These are phyloP conservation scores for Capitella teleta DNA, from an alignment of 1,140 invertebrate genomes.

Conservation along the genomic window DNA sequence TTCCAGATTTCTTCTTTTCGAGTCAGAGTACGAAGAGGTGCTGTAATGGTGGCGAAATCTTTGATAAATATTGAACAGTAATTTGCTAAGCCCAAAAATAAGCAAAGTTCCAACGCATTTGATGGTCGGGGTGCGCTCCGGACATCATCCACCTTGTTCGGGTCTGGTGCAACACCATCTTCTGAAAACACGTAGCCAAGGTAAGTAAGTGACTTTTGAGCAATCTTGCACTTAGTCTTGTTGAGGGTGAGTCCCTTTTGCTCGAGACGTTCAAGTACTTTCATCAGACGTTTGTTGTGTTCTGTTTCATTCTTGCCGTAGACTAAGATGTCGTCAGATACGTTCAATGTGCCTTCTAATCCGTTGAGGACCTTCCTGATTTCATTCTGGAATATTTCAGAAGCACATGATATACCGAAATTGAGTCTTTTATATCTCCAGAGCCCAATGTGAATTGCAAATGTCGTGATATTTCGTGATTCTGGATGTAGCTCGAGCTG, in stretches of 20 bases:
- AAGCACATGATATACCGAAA: slow-evolving; percentile 8
- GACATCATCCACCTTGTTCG: slow-evolving; percentile 12
- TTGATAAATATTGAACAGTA: slow-evolving; percentile 13
- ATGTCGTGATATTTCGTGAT: slow-evolving; percentile 8
- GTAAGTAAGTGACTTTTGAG: neutral
- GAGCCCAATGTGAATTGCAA: slow-evolving; percentile 1
- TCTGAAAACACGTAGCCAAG: neutral
- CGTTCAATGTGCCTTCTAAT: neutral
- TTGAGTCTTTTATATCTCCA: slow-evolving; percentile 7
- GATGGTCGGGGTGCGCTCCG: slow-evolving; percentile 10
- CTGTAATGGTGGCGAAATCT: slow-evolving; percentile 13
- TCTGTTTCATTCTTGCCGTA: neutral
- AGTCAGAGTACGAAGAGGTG: slow-evolving; percentile 16
- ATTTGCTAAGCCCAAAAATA: slow-evolving; percentile 12
- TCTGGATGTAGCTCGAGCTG: slow-evolving; percentile 11
- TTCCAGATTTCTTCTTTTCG: slow-evolving; percentile 11
- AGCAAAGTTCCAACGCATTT: slow-evolving; percentile 10
- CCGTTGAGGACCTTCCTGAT: neutral
- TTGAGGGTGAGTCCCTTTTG: neutral
- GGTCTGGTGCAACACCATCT: slow-evolving; percentile 9
- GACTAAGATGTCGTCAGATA: no score
- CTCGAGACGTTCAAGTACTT: neutral
- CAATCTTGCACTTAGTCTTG: slow-evolving; percentile 2
- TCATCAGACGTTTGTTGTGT: neutral
- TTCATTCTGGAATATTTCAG: neutral